Evolutionary conservation across 2,113 vertebrate species (phyloP), one percentile per base, ranked within the genome.

Genomic region (Phodopus roborovskii): DNA sequence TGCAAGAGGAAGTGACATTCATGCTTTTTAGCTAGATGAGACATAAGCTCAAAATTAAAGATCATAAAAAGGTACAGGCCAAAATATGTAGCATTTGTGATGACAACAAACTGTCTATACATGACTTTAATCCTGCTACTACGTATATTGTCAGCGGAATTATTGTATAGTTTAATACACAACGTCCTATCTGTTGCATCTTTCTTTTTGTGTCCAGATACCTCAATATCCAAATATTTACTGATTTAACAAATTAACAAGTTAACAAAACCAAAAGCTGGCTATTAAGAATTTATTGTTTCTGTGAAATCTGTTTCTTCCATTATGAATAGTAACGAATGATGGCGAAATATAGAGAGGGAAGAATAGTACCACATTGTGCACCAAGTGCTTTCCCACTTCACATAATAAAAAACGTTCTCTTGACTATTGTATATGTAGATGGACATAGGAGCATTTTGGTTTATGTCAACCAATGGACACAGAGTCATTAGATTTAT

Each of bases 241-340:
- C 77, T 77, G 22, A 89, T 84, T 93, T 95, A 91, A 92, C 94
- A 64, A 96, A 88, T 93, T 95, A 91, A 92, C 92, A 56, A 96
- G 85, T 94, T 92, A 92, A 95, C 70, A 81, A 94, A 62, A 95
- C 56, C 50, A 88, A 87, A 36, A 88, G 20, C 28, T 91, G 60
- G 33, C 30, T 73, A 17, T 58, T 71, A 94, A 91, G 60, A 50
- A 93, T 70, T 64, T 56, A 77, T 71, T 88, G 30, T 91, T 19
- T 4, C 45, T 45, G 45, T 45, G 45, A 97, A 92, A 95, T 90
- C 17, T 79, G 42, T 93, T 88, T 74, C 28, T 91, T 91, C 66
- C 81, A 71, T 78, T 92, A 86, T 79, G 19, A 86, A 36, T 68
- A 97, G 73, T 62, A 83, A 91, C 50, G 62, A 83, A 74, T 75